Conservation (phyloP, 2,888 invertebrate genomes). For the Metacarcinus magister region DNA sequence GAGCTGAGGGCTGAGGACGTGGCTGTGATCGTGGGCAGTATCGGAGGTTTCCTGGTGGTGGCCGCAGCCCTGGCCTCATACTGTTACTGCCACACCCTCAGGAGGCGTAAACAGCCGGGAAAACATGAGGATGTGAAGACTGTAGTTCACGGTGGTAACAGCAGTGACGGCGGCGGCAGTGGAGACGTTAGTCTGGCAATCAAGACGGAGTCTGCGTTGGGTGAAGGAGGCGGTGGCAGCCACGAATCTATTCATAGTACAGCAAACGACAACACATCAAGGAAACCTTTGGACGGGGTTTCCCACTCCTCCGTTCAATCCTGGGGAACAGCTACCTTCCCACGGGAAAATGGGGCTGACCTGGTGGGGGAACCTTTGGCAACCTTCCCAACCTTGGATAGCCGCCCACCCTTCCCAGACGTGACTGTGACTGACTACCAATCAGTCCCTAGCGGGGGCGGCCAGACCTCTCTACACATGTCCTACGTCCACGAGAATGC, state of each 20-base stretch:
- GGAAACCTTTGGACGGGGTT: not conserved
- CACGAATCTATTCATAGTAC: constrained; percentile 5
- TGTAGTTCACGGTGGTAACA: not conserved
- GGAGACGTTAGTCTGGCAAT: constrained; percentile 27
- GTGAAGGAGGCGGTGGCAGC: constrained; percentile 42
- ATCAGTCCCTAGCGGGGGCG: not conserved
- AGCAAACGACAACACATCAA: not conserved
- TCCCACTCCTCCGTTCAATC: constrained; percentile 55
- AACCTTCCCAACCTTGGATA: not conserved
- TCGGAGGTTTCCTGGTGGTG: constrained; percentile 71
- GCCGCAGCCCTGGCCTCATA: constrained; percentile 62
- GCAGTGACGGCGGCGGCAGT: constrained; percentile 45
- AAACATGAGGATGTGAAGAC: constrained; percentile 62
- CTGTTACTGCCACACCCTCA: constrained; percentile 69
- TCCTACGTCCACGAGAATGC: constrained; percentile 36
- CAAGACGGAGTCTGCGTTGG: constrained; percentile 7
- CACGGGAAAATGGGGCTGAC: constrained; percentile 34
- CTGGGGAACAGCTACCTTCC: constrained; percentile 51
- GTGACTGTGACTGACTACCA: constrained; percentile 64
- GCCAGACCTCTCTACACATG: constrained; percentile 48
- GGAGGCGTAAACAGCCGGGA: constrained; percentile 62
- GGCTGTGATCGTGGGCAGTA: constrained; percentile 68
- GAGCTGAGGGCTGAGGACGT: constrained; percentile 67
- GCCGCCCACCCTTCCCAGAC: constrained; percentile 61
- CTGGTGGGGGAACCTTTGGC: not conserved